These are phyloP conservation scores for Anguilla marmorata DNA, from an alignment of 2,797 vertebrate species.

Conservation along the genomic window DNA sequence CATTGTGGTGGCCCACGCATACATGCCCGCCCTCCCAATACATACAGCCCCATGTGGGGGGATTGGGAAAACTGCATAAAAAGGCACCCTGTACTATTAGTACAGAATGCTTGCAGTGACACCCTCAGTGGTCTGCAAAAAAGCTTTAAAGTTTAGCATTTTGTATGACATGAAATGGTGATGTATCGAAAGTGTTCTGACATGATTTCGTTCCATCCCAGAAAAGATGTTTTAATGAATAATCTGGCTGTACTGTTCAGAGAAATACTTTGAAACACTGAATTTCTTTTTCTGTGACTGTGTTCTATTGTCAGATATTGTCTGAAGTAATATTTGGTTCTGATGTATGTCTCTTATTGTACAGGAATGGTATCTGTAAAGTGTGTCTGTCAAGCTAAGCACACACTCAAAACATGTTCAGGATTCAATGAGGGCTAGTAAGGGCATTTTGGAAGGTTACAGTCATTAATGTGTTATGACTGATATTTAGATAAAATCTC, in stretches of 20 bases:
- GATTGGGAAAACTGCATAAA: no score
- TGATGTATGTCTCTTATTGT: not conserved
- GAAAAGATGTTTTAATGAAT: conserved; percentile 5
- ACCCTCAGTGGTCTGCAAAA: not conserved
- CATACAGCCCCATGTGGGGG: no score
- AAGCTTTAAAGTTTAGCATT: not conserved
- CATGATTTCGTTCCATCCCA: not conserved
- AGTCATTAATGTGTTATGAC: not conserved
- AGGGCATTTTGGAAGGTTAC: not conserved
- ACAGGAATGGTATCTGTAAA: not conserved
- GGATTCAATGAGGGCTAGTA: not conserved
- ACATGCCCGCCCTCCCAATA: no score
- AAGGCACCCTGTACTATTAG: no score
- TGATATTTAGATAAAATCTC: not conserved
- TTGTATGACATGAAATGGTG: not conserved
- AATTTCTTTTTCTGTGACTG: no score
- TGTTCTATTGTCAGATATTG: not conserved
- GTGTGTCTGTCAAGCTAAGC: not conserved
- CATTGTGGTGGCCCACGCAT: no score
- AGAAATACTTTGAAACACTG: not conserved
- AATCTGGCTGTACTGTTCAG: not conserved
- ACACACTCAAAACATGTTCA: not conserved
- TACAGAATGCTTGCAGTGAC: not conserved
- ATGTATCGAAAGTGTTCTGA: not conserved
- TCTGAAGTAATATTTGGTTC: conserved; percentile 4